A percentile compares a stretch with the other conserved stretches of the same genome.
These are phyloP conservation scores for Poecile montanus DNA, from an alignment of 2,797 vertebrate species.

Conservation along the genomic window DNA sequence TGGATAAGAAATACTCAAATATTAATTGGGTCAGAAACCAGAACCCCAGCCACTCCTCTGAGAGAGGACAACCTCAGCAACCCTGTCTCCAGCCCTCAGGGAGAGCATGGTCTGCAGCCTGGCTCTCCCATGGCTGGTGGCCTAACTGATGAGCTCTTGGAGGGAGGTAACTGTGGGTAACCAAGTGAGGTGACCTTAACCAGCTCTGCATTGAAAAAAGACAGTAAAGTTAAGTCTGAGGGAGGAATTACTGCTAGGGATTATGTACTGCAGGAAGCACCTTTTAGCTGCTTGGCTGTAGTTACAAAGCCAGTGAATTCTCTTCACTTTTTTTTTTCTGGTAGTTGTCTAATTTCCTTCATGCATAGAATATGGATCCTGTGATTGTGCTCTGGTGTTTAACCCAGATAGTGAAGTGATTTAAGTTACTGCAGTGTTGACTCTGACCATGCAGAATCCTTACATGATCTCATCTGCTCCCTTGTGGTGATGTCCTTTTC, in stretches of 20 bases:
- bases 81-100: not conserved
- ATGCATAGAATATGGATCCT: not conserved
- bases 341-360: not conserved
- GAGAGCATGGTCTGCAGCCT: accelerated
- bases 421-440: not conserved
- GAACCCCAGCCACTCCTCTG: not conserved
- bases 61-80: not conserved
- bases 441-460: not conserved
- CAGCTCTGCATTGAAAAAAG: not conserved
- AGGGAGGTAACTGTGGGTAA: not conserved
- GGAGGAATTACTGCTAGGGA: not conserved
- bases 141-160: not conserved
- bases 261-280: accelerated
- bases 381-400: not conserved
- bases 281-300: not conserved
- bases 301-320: not conserved
- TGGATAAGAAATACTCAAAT: conserved; percentile 20
- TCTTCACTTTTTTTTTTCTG: not conserved
- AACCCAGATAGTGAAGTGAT: not conserved
- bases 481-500: accelerated
- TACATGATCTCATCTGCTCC: not conserved
- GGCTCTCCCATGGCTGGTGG: not conserved
- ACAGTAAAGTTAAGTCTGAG: not conserved
- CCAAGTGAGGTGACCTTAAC: not conserved
- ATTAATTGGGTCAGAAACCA: not conserved